phyloP scores from a whole-genome alignment of 2,113 vertebrate species.

The Nothocercus julius region DNA sequence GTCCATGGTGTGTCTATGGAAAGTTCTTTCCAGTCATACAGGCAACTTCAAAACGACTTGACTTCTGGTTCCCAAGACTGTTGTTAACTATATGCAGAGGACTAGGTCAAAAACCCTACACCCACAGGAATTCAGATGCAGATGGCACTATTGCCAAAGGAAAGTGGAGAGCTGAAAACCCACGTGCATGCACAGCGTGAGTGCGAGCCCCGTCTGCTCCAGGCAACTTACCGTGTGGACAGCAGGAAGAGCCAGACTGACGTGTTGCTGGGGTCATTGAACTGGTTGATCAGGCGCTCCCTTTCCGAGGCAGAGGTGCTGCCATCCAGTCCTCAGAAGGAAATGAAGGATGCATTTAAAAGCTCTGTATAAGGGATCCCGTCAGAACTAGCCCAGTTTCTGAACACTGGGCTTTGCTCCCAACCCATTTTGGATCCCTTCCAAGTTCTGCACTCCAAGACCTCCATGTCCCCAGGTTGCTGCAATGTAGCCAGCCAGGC shows the following conservation, averaged over 20 bases:
- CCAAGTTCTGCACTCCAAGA: background rate
- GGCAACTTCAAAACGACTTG: background rate
- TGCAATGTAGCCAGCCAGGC: background rate
- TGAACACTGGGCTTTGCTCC: background rate
- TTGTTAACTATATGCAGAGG: background rate
- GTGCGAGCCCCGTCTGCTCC: background rate
- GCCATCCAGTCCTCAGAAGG: conserved; percentile 89
- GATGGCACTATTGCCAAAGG: background rate
- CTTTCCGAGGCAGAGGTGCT: conserved; percentile 95
- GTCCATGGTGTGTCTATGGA: background rate
- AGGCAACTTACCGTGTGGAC: conserved; percentile 89
- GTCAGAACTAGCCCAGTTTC: background rate
- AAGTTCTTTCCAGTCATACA: background rate
- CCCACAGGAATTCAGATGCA: background rate
- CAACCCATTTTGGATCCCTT: background rate
- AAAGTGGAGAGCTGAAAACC: background rate
- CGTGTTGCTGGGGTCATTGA: conserved; percentile 92
- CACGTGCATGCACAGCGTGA: background rate
- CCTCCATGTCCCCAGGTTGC: background rate
- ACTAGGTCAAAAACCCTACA: background rate
- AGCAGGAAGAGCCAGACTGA: conserved; percentile 92
- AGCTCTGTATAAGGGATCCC: background rate
- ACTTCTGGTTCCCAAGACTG: background rate
- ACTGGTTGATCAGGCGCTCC: conserved; percentile 97
- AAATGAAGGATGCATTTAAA: background rate